Percentiles rank a stretch among this genome's conserved stretches.
phyloP scores from a whole-genome alignment of 2,888 invertebrate species.

The Drosophila anomelani region DNA sequence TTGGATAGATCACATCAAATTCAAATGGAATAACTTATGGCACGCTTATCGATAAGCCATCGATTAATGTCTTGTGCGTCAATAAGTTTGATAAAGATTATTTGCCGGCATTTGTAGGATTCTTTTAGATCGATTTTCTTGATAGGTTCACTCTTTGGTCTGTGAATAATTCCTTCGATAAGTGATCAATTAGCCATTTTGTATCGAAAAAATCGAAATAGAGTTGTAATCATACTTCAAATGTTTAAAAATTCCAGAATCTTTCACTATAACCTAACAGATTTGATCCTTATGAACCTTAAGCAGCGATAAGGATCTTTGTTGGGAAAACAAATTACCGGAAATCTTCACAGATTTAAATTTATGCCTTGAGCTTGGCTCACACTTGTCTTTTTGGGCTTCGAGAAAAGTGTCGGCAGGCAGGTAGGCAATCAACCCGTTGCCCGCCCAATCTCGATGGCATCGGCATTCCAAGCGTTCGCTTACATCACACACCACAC shows the following conservation, averaged over 20 bases:
- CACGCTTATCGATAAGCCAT: slow-evolving; percentile 13
- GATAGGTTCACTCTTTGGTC: background rate
- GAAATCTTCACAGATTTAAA: slow-evolving; percentile 44
- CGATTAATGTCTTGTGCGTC: background rate
- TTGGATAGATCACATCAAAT: slow-evolving; percentile 13
- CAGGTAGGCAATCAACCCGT: slow-evolving; percentile 49
- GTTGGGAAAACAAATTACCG: slow-evolving; percentile 37
- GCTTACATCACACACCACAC: slow-evolving; percentile 51
- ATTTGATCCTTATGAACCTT: background rate
- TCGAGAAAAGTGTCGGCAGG: slow-evolving; percentile 45
- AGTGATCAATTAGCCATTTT: background rate
- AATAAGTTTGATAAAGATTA: background rate
- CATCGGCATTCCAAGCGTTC: slow-evolving; percentile 26
- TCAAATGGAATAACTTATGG: background rate
- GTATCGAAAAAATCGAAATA: background rate
- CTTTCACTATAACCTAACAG: too few relatives aligned
- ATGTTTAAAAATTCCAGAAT: too few relatives aligned
- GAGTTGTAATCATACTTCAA: too few relatives aligned
- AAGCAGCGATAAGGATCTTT: slow-evolving; percentile 11
- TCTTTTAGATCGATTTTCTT: background rate
- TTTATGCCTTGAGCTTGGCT: slow-evolving; percentile 14
- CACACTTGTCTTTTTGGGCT: slow-evolving; percentile 14
- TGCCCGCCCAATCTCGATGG: slow-evolving; percentile 32
- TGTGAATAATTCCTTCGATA: background rate
- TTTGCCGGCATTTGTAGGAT: background rate